Conservation (phyloP, 2,113 vertebrate genomes). For the Onychostruthus taczanowskii region DNA sequence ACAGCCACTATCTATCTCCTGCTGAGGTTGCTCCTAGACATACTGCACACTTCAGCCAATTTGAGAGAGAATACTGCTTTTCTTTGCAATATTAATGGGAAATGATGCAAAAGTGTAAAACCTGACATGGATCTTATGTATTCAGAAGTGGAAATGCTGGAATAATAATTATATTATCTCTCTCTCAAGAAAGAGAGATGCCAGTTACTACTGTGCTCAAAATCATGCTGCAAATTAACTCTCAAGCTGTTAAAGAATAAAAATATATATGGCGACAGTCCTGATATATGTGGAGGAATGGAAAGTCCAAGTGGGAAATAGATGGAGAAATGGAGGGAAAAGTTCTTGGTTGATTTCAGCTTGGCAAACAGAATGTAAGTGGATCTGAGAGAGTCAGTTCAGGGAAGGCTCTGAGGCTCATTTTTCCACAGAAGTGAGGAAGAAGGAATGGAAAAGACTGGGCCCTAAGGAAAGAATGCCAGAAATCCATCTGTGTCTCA, state of each 20-base stretch:
- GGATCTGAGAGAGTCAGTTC: background rate
- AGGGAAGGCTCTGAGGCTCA: background rate
- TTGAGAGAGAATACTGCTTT: background rate
- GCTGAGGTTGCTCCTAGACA: background rate
- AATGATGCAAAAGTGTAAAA: background rate
- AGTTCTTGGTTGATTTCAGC: background rate
- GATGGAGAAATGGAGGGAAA: background rate
- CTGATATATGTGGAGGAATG: background rate
- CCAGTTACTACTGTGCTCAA: background rate
- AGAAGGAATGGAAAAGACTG: background rate
- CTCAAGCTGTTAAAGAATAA: background rate
- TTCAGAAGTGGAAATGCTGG: background rate
- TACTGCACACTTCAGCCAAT: background rate
- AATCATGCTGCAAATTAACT: background rate
- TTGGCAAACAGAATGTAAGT: background rate
- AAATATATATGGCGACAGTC: background rate
- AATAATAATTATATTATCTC: background rate
- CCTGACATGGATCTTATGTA: background rate
- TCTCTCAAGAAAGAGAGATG: background rate
- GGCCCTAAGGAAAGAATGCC: background rate
- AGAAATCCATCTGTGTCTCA: background rate
- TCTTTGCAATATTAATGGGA: background rate
- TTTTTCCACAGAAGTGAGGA: background rate
- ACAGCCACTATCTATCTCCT: background rate
- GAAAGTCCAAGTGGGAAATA: background rate